Evolutionary conservation across 2,797 vertebrate species (phyloP), one percentile per base, ranked within the genome.

Genomic region (Tapera naevia): DNA sequence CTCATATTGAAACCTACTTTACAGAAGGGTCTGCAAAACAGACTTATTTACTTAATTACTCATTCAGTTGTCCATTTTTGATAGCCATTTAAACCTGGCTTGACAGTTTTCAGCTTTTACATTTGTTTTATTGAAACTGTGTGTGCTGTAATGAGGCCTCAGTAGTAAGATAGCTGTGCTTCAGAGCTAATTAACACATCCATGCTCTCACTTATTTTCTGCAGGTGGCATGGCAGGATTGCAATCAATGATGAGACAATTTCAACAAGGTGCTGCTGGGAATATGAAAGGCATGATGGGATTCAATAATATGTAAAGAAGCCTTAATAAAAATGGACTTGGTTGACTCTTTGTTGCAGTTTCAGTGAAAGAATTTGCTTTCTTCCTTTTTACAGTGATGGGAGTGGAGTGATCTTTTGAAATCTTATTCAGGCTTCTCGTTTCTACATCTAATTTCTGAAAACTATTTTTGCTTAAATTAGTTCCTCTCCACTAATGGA

Each of bases 241-340:
- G 37, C 99, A 99, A 97, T 99, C 99, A 9, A 99, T 99, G 99
- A 99, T 99, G 99, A 98, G 99, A 81, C 99, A 99, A 62, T 99
- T 99, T 97, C 99, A 99, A 95, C 99, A 99, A 97, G 99, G 99
- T 84, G 99, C 99, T 12, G 98, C 99, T 56, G 99, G 99, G 48
- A 99, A 99, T 97, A 99, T 99, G 99, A 99, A 99, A 98, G 99
- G 99, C 98, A 99, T 99, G 99, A 99, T 99, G 99, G 99, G 99
- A 97, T 99, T 99, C 97, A 99, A 99, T 98, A 99, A 99, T 96
- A 99, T 99, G 99, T 99, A 98, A 99, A 98, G 97, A 97, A 97
- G 88, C 98, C 98, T 98, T 98, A 98, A 97, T 90, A 95, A 88
- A 97, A 95, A 97, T 93, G 97, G 97, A 98, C 92, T 96, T 95